Base-by-base conservation (phyloP, 2,888 invertebrate species). In the Macaria notata region DNA sequence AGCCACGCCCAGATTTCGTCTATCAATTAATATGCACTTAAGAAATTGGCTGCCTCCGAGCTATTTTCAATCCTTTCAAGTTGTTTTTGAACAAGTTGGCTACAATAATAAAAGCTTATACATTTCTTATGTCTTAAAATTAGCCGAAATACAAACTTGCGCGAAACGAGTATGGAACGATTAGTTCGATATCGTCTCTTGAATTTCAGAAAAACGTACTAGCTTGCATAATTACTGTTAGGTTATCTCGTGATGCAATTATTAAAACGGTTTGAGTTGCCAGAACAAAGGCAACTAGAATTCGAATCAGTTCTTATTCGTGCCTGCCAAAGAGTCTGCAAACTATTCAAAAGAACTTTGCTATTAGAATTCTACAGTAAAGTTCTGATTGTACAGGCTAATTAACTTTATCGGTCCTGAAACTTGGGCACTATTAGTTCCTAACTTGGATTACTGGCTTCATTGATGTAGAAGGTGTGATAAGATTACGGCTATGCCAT, bases 401-500 rank as follows among this genome's bases (percentile, higher is more conserved):
- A 65, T 66, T 61, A 64, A 56, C 56, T 65, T 69, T 66, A 64
- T 66, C 61, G 49, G 31, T 41, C 31, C 46, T 9, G 38, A 33
- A 30, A 43, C 44, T 54, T 29, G 46, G 48, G 31, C 44, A 42
- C 29, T 44, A 36, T 36, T 36, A 36, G 33, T 36, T 36, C 33
- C 4, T 36, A 36, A 7, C 9, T 54, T 51, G 44, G 33, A 50
- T 38, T 50, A 45, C 41, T 8, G 39, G 29, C 31, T 54, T 43
- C 42, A 42, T 36, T 36, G 33, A 36, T 36, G 33, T 36, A 7
- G 33, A 36, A 36, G 33, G 33, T 36, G 33, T 36, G 33, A 36
- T 36, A 36, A 36, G 33, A 7, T 36, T 36, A 19, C 19, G 19
- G 33, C 33, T 36, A 6, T 7, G 5, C 5, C 5, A 36, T 36